These are phyloP conservation scores for Bathynomus jamesi DNA, from an alignment of 1,140 invertebrate species.

Conservation along the genomic window DNA sequence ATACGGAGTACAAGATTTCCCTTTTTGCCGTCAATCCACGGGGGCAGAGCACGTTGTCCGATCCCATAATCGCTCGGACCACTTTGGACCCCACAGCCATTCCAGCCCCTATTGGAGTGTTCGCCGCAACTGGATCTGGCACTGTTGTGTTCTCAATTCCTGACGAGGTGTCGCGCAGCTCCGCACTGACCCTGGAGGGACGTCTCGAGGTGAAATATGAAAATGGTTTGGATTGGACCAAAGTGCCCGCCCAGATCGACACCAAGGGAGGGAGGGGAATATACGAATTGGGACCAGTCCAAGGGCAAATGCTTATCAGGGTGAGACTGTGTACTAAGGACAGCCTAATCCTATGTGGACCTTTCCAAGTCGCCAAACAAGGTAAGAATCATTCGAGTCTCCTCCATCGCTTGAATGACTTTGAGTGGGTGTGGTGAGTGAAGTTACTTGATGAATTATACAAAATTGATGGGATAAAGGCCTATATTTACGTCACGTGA, in stretches of 20 bases:
- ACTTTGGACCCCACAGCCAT: conserved; percentile 42
- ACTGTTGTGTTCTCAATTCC: conserved; percentile 54
- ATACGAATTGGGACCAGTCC: neutral
- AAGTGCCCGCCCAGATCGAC: neutral
- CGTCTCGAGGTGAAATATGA: conserved; percentile 36
- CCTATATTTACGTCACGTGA: too few relatives aligned
- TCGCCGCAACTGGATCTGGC: conserved; percentile 52
- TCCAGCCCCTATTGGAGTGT: neutral
- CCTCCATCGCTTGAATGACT: too few relatives aligned
- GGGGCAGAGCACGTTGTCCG: conserved; percentile 73
- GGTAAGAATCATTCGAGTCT: conserved; percentile 28
- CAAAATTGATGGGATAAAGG: too few relatives aligned
- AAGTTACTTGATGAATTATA: too few relatives aligned
- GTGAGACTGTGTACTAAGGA: conserved; percentile 68
- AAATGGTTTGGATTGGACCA: conserved; percentile 29
- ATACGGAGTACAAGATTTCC: conserved; percentile 48
- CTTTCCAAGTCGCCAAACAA: conserved; percentile 60
- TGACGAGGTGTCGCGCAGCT: too few relatives aligned
- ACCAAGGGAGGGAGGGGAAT: neutral
- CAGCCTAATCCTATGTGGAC: conserved; percentile 69
- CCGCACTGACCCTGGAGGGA: conserved; percentile 53
- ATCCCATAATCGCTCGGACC: conserved; percentile 57
- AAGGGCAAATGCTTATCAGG: conserved; percentile 49
- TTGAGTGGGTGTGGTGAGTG: too few relatives aligned
- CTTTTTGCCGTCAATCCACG: conserved; percentile 78